Evolutionary conservation across 2,888 invertebrate species (phyloP), one percentile per base, ranked within the genome.

Genomic region (Acleris holmiana): DNA sequence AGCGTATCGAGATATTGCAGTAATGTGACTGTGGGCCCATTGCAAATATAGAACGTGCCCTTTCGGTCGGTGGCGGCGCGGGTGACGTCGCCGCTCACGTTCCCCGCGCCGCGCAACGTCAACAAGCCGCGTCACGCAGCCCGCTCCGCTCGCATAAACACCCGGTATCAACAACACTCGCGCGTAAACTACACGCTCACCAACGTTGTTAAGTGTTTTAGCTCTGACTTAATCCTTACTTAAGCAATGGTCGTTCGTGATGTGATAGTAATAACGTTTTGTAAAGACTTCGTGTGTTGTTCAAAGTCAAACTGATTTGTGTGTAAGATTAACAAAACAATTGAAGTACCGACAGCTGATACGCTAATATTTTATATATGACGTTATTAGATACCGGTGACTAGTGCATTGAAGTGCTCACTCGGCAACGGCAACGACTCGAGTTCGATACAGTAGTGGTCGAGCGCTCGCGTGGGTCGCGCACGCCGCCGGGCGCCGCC

Each of bases 21-120:
- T 87, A 85, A 86, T 88, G 89, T 86, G 88, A 89, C 85, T 79
- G 85, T 84, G 84, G 85, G 80, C 80, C 82, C 83, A 73, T 77
- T 80, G 79, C 85, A 88, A 88, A 91, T 88, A 91, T 91, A 91
- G 89, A 90, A 85, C 86, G 88, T 88, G 88, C 85, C 88, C 89
- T 88, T 89, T 86, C 77, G 75, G 80, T 78, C 79, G 82, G 82
- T 80, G 82, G 88, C 88, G 89, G 88, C 89, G 90, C 89, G 89
- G 87, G 88, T 86, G 89, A 89, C 88, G 89, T 86, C 82, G 84
- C 79, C 83, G 84, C 85, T 84, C 86, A 83, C 81, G 88, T 85
- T 88, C 88, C 89, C 89, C 89, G 87, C 88, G 88, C 82, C 83
- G 88, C 87, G 85, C 82, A 81, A 88, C 89, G 86, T 88, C 91